Evolutionary conservation across 2,797 vertebrate genomes (phyloP).

Genomic region (Lutjanus argentimaculatus): DNA sequence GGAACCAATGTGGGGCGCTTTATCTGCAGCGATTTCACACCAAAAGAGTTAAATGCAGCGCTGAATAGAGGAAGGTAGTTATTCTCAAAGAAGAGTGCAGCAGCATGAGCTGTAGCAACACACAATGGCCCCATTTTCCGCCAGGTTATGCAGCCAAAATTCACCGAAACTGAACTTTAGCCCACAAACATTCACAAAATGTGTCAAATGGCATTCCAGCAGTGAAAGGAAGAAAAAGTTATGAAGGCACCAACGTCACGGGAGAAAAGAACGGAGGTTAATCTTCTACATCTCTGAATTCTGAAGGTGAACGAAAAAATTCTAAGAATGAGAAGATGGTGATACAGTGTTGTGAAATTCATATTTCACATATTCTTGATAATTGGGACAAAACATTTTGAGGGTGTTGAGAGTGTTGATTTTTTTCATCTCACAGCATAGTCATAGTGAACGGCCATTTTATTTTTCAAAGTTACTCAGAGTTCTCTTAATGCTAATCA

Average conservation of each 20-base stretch:
- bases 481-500: no score
- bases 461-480: no score
- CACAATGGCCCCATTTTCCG: neutral
- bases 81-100: neutral
- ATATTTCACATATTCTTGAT: neutral
- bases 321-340: neutral
- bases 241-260: neutral
- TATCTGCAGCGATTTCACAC: conserved; percentile 1
- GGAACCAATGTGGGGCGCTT: neutral
- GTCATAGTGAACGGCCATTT: no score
- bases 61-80: no score
- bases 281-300: neutral
- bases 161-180: neutral
- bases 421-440: no score
- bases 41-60: neutral
- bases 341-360: neutral
- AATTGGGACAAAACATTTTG: no score
- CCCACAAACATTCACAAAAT: neutral
- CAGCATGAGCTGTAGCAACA: neutral
- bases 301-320: neutral
- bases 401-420: no score
- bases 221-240: neutral
- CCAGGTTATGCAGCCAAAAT: neutral
- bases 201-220: neutral
- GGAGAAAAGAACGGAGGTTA: neutral